Conservation (phyloP, 2,888 invertebrate species). For the Hyposoter didymator region DNA sequence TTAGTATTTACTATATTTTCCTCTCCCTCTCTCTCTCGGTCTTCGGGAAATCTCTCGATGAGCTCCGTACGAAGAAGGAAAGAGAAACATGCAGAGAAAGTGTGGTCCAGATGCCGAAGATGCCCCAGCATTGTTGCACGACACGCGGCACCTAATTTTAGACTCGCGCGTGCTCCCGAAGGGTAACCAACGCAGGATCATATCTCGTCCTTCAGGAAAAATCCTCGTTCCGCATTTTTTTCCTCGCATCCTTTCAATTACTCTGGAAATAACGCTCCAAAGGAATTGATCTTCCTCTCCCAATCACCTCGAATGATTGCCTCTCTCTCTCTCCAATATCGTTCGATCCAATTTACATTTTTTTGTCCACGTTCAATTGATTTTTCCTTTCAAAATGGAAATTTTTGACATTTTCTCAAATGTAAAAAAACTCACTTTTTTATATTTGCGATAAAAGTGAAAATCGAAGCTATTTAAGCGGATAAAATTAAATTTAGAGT, state of each 20-base stretch:
- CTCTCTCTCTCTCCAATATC: too few species aligned
- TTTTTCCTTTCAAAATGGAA: background rate
- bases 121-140: conserved; percentile 73
- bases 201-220: conserved; percentile 53
- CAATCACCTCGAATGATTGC: too few species aligned
- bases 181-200: conserved; percentile 7
- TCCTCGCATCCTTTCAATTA: conserved; percentile 27
- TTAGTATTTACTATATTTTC: conserved; percentile 69
- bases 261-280: background rate
- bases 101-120: conserved; percentile 79
- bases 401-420: background rate
- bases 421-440: too few species aligned
- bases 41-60: conserved; percentile 45
- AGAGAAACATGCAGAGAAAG: conserved; percentile 65
- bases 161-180: conserved; percentile 57
- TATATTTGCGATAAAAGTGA: too few species aligned
- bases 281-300: background rate
- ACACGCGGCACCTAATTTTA: conserved; percentile 72
- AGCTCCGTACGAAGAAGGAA: conserved; percentile 35
- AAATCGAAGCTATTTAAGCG: background rate
- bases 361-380: too few species aligned
- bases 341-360: too few species aligned
- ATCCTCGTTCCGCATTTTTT: conserved; percentile 66
- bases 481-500: background rate
- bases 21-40: conserved; percentile 25